Percentiles rank a stretch among this genome's conserved stretches.
Evolutionary conservation across 2,113 vertebrate genomes (phyloP).

Genomic region (Notarius lentiginosus): DNA sequence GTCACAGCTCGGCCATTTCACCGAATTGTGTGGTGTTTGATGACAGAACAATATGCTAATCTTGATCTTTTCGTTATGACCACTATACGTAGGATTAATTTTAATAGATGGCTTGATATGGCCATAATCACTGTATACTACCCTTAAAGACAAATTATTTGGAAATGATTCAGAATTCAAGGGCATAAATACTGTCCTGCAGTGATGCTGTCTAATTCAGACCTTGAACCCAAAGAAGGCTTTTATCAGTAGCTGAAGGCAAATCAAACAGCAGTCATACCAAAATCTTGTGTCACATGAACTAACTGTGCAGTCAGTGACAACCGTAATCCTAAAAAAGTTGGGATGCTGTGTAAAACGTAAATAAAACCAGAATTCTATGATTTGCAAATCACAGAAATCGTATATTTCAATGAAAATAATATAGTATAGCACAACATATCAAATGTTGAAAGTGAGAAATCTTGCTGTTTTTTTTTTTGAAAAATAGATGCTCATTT

Average conservation of each 20-base stretch:
- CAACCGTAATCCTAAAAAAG: too few species aligned
- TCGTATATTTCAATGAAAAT: too few species aligned
- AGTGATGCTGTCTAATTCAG: neutral
- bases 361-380: too few species aligned
- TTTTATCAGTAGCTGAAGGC: neutral
- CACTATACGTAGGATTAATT: neutral
- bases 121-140: neutral
- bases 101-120: neutral
- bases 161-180: neutral
- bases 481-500: too few species aligned
- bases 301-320: neutral
- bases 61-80: neutral
- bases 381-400: too few species aligned
- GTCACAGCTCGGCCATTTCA: neutral
- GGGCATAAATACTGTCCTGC: neutral
- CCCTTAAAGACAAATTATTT: neutral
- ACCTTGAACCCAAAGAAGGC: neutral
- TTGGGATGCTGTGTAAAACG: too few species aligned
- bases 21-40: neutral
- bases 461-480: too few species aligned
- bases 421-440: too few species aligned
- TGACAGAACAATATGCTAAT: slow-evolving; percentile 1
- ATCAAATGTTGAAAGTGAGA: too few species aligned
- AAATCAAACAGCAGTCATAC: neutral
- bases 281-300: neutral